These are phyloP conservation scores for Manduca sexta DNA, from an alignment of 1,140 invertebrate genomes.

Conservation along the genomic window DNA sequence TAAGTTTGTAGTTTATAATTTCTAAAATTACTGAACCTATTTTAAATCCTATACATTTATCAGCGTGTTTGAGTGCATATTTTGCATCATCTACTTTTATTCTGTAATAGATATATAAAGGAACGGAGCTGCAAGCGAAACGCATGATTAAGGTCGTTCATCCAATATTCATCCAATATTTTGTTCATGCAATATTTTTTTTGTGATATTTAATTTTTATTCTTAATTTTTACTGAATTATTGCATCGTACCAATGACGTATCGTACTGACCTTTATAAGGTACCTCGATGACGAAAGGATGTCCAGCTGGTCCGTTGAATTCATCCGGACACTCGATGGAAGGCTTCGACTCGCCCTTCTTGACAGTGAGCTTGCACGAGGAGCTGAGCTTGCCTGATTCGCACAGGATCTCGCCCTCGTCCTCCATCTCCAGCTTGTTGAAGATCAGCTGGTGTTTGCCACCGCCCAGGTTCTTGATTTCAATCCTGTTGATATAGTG, in stretches of 20 bases:
- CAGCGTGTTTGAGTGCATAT: too few species aligned
- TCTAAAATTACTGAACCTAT: too few species aligned
- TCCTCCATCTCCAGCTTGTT: constrained; percentile 87
- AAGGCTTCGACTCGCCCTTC: constrained; percentile 88
- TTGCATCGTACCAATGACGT: neutral
- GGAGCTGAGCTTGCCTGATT: constrained; percentile 86
- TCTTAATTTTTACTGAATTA: neutral
- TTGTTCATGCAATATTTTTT: neutral
- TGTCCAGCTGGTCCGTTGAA: constrained; percentile 86
- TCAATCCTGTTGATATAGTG: constrained; percentile 77
- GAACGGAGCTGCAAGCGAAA: too few species aligned
- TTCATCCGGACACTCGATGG: constrained; percentile 85
- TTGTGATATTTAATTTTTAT: neutral
- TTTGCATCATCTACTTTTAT: too few species aligned
- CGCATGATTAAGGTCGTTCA: too few species aligned
- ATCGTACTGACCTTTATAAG: constrained; percentile 89
- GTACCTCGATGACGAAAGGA: constrained; percentile 89
- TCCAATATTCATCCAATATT: neutral
- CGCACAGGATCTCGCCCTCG: constrained; percentile 88
- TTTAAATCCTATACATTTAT: too few species aligned
- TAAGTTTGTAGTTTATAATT: too few species aligned
- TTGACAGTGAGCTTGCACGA: constrained; percentile 88
- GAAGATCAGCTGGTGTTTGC: constrained; percentile 92
- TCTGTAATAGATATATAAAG: too few species aligned
- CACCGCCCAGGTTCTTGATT: constrained; percentile 92